These are phyloP conservation scores for Macaria notata DNA, from an alignment of 2,888 invertebrate genomes.

Conservation along the genomic window DNA sequence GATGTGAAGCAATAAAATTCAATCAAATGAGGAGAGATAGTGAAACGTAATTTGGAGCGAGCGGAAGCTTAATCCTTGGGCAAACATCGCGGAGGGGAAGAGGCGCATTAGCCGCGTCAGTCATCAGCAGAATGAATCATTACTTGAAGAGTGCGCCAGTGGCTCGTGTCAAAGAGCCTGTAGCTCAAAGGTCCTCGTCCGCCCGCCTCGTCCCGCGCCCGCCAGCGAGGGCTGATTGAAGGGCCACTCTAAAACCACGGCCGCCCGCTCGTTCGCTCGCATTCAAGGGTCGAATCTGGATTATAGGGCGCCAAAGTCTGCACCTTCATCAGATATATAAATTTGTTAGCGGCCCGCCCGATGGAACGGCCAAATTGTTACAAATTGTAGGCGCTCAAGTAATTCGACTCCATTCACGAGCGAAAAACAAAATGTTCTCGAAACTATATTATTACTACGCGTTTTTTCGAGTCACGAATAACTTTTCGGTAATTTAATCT, in stretches of 20 bases:
- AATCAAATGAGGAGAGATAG: conserved; percentile 43
- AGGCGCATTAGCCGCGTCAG: conserved; percentile 78
- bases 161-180: conserved; percentile 81
- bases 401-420: conserved; percentile 66
- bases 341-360: conserved; percentile 67
- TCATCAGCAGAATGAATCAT: conserved; percentile 82
- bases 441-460: conserved; percentile 40
- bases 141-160: conserved; percentile 81
- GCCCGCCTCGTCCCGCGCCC: conserved; percentile 47
- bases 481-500: conserved; percentile 31
- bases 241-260: conserved; percentile 80
- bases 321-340: conserved; percentile 80
- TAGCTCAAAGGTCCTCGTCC: conserved; percentile 76
- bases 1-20: conserved; percentile 32
- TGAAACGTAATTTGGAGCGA: conserved; percentile 54
- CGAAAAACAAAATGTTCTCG: conserved; percentile 45
- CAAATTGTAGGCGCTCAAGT: conserved; percentile 64
- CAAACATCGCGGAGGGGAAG: conserved; percentile 63
- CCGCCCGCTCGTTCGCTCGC: conserved; percentile 78
- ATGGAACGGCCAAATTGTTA: conserved; percentile 49
- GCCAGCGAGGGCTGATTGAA: conserved; percentile 79
- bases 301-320: conserved; percentile 79
- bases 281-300: conserved; percentile 80
- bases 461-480: conserved; percentile 26
- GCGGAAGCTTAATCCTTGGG: conserved; percentile 62